These are phyloP conservation scores for Octodonta nipae DNA, from an alignment of 2,888 invertebrate genomes.

Conservation along the genomic window DNA sequence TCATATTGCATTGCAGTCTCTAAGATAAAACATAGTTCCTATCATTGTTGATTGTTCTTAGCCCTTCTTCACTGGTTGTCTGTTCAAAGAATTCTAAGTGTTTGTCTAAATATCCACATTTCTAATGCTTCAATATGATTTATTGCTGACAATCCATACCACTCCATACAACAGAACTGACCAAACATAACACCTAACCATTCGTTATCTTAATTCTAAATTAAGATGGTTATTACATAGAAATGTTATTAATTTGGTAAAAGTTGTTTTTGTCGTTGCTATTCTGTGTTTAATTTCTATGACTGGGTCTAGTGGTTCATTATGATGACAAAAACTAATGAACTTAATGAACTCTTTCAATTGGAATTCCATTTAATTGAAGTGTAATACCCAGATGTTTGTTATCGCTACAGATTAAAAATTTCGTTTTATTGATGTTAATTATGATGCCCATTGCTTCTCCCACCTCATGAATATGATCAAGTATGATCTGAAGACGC, in stretches of 20 bases:
- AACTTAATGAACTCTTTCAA: slow-evolving; percentile 1
- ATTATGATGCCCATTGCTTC: neutral
- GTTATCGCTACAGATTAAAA: neutral
- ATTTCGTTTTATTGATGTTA: neutral
- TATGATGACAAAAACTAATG: slow-evolving; percentile 1
- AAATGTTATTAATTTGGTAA: neutral
- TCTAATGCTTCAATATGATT: slow-evolving; percentile 1
- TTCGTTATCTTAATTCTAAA: slow-evolving; percentile 2
- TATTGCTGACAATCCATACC: slow-evolving; percentile 1
- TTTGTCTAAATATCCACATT: slow-evolving; percentile 1
- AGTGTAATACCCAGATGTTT: neutral
- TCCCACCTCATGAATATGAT: too few species aligned
- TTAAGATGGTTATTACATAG: too few species aligned
- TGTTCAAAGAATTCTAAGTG: neutral
- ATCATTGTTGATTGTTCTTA: neutral
- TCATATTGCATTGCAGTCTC: too few species aligned
- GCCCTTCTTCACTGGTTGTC: neutral
- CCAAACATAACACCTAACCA: slow-evolving; percentile 4
- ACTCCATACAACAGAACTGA: slow-evolving; percentile 2
- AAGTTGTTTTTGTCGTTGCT: too few species aligned
- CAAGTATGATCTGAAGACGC: too few species aligned
- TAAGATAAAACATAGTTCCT: too few species aligned
- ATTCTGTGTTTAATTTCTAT: slow-evolving; percentile 1
- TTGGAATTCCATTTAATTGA: slow-evolving; percentile 1
- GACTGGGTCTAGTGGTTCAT: slow-evolving; percentile 1